phyloP scores from a whole-genome alignment of 2,888 invertebrate genomes.

The Brenthis hecate region DNA sequence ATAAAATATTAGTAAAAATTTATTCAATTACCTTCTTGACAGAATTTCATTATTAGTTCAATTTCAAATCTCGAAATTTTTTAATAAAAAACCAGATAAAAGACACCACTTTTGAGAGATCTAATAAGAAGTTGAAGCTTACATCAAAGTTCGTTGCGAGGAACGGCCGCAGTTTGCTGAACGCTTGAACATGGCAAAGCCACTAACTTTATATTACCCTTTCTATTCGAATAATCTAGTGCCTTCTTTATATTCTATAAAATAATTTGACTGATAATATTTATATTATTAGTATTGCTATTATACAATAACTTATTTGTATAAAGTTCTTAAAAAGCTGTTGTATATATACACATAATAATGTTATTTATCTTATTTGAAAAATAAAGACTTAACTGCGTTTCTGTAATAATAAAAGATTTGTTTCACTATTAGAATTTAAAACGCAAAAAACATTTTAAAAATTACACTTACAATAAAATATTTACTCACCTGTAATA shows the following conservation, averaged over 20 bases:
- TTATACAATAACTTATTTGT: too few species aligned
- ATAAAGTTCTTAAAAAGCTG: too few species aligned
- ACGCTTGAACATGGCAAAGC: slow-evolving; percentile 72
- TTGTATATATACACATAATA: too few species aligned
- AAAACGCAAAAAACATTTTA: too few species aligned
- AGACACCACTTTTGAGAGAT: slow-evolving; percentile 24
- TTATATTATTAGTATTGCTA: too few species aligned
- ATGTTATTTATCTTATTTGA: too few species aligned
- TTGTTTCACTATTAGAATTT: too few species aligned
- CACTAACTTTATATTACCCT: slow-evolving; percentile 69
- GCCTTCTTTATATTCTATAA: slow-evolving; percentile 1
- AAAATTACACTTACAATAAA: too few species aligned
- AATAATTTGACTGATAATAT: too few species aligned
- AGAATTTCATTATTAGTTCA: slow-evolving; percentile 7
- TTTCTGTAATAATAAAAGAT: too few species aligned
- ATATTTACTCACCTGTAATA: too few species aligned
- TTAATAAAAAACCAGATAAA: slow-evolving; percentile 18
- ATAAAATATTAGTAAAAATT: not conserved
- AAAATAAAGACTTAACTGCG: too few species aligned
- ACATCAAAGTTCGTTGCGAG: slow-evolving; percentile 63
- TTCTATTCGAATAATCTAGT: slow-evolving; percentile 24
- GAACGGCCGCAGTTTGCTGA: slow-evolving; percentile 64
- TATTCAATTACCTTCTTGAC: not conserved
- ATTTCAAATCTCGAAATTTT: slow-evolving; percentile 13
- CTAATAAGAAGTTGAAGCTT: slow-evolving; percentile 45